Evolutionary conservation across 2,113 vertebrate species (phyloP).

Genomic region (Pyrgilauda ruficollis): DNA sequence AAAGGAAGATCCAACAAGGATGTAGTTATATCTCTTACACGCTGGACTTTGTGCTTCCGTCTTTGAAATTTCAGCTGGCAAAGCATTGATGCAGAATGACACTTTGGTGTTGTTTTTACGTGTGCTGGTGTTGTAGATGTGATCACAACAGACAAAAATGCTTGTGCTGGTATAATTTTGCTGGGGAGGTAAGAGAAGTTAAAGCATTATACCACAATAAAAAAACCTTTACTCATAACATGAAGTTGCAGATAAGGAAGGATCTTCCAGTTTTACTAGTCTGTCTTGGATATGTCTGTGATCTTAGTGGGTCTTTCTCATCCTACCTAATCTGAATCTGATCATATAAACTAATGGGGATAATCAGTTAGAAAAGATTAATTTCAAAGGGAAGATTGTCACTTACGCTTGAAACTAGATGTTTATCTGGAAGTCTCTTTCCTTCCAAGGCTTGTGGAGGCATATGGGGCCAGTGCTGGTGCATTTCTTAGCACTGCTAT

Average conservation of each 20-base stretch:
- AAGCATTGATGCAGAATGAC: not conserved
- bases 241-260: constrained; percentile 27
- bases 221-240: not conserved
- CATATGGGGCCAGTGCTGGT: fast-evolving
- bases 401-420: not conserved
- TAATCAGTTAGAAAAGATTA: not conserved
- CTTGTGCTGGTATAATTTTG: not conserved
- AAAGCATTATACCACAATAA: constrained; percentile 13
- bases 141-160: not conserved
- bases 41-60: not conserved
- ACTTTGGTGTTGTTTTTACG: not conserved
- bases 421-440: not conserved
- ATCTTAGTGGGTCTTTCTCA: not conserved
- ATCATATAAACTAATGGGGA: not conserved
- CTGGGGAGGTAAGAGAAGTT: not conserved
- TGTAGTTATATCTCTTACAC: not conserved
- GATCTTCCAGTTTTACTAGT: constrained; percentile 35
- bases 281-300: not conserved
- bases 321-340: not conserved
- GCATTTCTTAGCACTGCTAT: not conserved
- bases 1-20: not conserved
- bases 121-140: not conserved
- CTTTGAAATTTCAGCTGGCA: not conserved
- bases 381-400: not conserved
- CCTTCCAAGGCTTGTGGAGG: not conserved